Evolutionary conservation across 2,888 invertebrate species (phyloP).

Genomic region (Strigamia maritima): DNA sequence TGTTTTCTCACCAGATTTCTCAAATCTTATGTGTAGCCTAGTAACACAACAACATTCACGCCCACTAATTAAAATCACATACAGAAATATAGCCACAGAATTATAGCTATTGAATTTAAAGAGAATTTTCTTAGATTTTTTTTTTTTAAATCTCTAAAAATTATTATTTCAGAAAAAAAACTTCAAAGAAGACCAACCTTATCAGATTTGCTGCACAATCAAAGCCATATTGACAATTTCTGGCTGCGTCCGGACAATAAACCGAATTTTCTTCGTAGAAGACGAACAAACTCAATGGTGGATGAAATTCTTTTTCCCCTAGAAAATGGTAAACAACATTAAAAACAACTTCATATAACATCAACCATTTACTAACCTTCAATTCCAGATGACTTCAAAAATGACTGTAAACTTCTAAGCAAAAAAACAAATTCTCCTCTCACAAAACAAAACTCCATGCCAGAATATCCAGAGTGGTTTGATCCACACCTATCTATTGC

Average conservation of each 20-base stretch:
- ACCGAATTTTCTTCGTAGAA: not conserved
- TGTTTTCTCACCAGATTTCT: too few species aligned
- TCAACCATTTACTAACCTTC: not conserved
- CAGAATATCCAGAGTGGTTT: constrained; percentile 1
- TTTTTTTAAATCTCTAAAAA: not conserved
- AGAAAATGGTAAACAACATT: not conserved
- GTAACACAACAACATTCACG: too few species aligned
- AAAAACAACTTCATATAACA: not conserved
- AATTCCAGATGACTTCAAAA: not conserved
- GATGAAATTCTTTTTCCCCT: not conserved
- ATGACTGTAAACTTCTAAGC: not conserved
- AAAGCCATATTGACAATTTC: not conserved
- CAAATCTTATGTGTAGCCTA: too few species aligned
- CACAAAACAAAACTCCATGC: not conserved
- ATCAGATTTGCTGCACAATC: not conserved
- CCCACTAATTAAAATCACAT: too few species aligned
- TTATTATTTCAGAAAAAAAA: not conserved
- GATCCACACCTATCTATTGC: not conserved
- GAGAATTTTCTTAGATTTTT: not conserved
- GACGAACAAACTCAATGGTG: constrained; percentile 23
- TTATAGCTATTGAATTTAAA: not conserved
- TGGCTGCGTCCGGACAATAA: not conserved
- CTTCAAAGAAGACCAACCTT: not conserved
- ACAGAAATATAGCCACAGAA: too few species aligned
- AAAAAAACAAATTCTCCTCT: not conserved